These are phyloP conservation scores for Peromyscus polionotus DNA, from an alignment of 2,113 vertebrate genomes.

Conservation along the genomic window DNA sequence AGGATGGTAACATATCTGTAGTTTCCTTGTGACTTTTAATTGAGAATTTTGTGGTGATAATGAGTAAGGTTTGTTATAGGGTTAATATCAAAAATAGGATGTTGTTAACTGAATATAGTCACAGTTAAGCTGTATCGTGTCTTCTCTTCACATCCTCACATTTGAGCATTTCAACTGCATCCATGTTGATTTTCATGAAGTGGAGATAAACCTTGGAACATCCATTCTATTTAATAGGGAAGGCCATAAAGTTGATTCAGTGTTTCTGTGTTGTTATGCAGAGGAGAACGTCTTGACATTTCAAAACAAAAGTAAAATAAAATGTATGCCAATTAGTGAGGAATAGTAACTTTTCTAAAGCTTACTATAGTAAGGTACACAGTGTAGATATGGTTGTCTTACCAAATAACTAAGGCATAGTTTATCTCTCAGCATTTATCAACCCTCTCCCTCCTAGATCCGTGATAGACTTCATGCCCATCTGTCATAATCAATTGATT, in stretches of 20 bases:
- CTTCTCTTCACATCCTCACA: background rate
- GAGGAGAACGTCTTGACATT: constrained; percentile 59
- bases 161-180: background rate
- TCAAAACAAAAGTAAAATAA: constrained; percentile 53
- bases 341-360: constrained; percentile 55
- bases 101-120: background rate
- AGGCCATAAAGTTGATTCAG: background rate
- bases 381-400: constrained; percentile 55
- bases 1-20: background rate
- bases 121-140: background rate
- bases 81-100: background rate
- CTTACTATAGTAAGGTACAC: constrained; percentile 21
- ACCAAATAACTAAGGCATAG: constrained; percentile 64
- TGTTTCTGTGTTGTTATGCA: background rate
- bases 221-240: background rate
- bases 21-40: constrained; percentile 4
- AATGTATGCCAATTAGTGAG: constrained; percentile 38
- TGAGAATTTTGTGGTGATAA: background rate
- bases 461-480: constrained; percentile 65
- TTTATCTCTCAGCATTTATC: constrained; percentile 54
- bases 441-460: background rate
- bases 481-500: constrained; percentile 67
- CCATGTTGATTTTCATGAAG: background rate
- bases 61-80: background rate
- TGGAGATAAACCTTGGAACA: background rate